Evolutionary conservation across 2,888 invertebrate genomes (phyloP).

Genomic region (Mystacides longicornis): DNA sequence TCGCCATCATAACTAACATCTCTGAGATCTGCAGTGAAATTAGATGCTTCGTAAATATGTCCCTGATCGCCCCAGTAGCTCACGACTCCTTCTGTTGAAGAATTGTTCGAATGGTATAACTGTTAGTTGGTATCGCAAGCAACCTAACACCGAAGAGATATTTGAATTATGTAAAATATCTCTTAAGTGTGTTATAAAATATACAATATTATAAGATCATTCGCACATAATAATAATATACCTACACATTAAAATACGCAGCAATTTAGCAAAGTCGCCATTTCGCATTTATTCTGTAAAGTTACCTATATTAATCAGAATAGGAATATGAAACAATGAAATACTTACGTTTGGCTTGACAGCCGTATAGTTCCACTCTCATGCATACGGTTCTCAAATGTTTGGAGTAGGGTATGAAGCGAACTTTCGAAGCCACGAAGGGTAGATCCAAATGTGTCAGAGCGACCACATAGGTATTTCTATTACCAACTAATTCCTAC

Average conservation of each 20-base stretch:
- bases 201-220: too few relatives aligned
- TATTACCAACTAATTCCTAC: constrained; percentile 68
- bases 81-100: constrained; percentile 53
- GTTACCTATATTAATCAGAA: background rate
- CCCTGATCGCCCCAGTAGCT: constrained; percentile 63
- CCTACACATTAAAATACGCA: background rate
- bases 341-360: constrained; percentile 53
- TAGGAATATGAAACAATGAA: background rate
- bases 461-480: constrained; percentile 66
- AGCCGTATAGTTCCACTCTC: constrained; percentile 87
- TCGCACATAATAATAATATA: background rate
- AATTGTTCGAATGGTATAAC: background rate
- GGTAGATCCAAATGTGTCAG: constrained; percentile 71
- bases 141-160: too few relatives aligned
- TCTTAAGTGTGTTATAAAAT: background rate
- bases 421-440: constrained; percentile 76
- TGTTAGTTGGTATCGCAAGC: background rate
- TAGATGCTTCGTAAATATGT: constrained; percentile 54
- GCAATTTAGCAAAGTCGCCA: background rate
- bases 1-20: constrained; percentile 77
- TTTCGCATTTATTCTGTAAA: background rate
- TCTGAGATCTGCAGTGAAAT: constrained; percentile 65
- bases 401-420: constrained; percentile 82
- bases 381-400: constrained; percentile 85
- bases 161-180: background rate